Conservation (phyloP, 2,888 invertebrate species). For the Crematogaster levior region DNA sequence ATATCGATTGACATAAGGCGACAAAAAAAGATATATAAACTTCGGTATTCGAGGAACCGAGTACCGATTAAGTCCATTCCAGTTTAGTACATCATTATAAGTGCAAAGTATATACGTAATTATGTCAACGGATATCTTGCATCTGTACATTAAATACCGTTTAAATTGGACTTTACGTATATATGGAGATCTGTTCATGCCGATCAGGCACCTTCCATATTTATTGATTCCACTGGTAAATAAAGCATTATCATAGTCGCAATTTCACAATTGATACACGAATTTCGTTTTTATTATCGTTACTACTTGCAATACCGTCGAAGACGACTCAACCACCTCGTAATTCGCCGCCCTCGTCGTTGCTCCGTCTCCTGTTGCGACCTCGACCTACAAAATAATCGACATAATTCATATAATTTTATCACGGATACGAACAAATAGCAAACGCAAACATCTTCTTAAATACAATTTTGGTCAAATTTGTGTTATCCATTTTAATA, state of each 20-base stretch:
- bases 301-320: conserved; percentile 55
- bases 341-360: conserved; percentile 79
- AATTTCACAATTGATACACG: background rate
- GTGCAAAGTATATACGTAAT: background rate
- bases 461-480: conserved; percentile 3
- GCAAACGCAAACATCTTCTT: background rate
- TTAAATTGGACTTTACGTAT: background rate
- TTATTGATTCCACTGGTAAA: conserved; percentile 9
- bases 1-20: background rate
- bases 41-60: background rate
- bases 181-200: background rate
- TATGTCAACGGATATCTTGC: conserved; percentile 4
- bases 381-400: conserved; percentile 80
- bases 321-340: conserved; percentile 74
- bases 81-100: background rate
- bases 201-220: background rate
- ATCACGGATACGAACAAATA: background rate
- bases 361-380: conserved; percentile 80
- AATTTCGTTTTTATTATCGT: conserved; percentile 35
- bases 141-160: background rate
- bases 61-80: background rate
- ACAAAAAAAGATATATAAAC: background rate
- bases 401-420: conserved; percentile 47
- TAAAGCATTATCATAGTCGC: background rate
- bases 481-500: background rate